Evolutionary conservation across 30 jellyfish, hydroid and myxozoan genomes (phyloP), one percentile per base, ranked within the genome.

Genomic region (Hydractinia symbiolongicarpus): DNA sequence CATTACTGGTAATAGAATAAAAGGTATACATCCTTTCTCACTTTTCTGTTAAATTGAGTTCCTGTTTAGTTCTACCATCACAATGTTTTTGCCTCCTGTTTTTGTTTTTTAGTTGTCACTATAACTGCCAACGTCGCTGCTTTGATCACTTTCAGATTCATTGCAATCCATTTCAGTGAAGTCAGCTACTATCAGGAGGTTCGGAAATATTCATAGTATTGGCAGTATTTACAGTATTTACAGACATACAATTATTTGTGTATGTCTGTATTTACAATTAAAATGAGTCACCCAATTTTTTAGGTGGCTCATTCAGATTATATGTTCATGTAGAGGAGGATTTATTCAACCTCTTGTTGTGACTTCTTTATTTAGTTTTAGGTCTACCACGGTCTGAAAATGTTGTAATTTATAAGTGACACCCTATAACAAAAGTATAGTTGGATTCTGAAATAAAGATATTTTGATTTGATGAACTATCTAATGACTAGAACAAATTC

Each of bases 41-140:
- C 19, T 58, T 58, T 58, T 58, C 69, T 58, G 69, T 58, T 11
- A 58, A 58, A 16, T 13, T 16, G 19, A 58, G 69, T 58, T 58
- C 19, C 19, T 58, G 17, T 58, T 58, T 58, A 2, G 69, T 58
- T 58, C 69, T 58, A 16, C 69, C 69, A 58, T 58, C 69, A 58
- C 19, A 16, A 13, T 58, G 69, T 58, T 58, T 13, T 58, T 58
- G 3, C 15, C 69, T 16, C 19, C 69, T 3, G 69, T 16, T 58
- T 58, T 16, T 58, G 69, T 58, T 58, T 58, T 58, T 58, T 58
- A 10, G n/a, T n/a, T 57, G 68, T n/a, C 68, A 57, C 68, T 57
- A n/a, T n/a, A n/a, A n/a, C 44, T 30, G 19, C 69, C 69, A 16
- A 58, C 19, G 69, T 58, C 19, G 69, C 19, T 58, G 69, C 69